phyloP scores from a whole-genome alignment of 2,113 vertebrate species.

The Bubo scandiacus region DNA sequence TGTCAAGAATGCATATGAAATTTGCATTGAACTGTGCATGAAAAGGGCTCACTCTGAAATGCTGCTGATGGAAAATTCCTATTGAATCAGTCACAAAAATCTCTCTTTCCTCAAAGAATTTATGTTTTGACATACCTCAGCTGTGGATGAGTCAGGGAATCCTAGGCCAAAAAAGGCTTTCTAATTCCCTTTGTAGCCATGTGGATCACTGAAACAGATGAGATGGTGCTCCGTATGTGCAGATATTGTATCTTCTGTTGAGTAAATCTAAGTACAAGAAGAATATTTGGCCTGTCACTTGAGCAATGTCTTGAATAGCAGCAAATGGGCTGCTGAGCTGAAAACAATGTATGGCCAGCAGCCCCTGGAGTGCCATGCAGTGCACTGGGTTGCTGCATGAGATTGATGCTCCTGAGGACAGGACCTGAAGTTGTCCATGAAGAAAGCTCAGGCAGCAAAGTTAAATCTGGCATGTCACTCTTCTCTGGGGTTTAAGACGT shows the following conservation, averaged over 20 bases:
- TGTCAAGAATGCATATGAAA: neutral
- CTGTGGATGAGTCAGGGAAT: neutral
- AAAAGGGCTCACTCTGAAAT: neutral
- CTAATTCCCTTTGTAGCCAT: neutral
- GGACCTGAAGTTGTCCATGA: neutral
- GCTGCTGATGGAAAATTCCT: neutral
- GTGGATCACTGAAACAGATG: neutral
- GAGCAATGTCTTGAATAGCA: neutral
- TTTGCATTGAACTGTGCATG: neutral
- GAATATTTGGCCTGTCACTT: neutral
- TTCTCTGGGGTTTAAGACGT: neutral
- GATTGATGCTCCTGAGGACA: neutral
- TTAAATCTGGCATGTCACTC: neutral
- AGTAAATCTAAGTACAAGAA: neutral
- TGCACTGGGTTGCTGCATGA: rapidly evolving
- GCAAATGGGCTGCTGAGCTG: neutral
- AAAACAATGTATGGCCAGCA: neutral
- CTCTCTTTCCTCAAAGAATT: neutral
- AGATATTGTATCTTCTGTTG: neutral
- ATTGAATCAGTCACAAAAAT: rapidly evolving
- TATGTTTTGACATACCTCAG: neutral
- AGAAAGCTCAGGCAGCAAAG: neutral
- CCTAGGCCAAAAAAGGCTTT: neutral
- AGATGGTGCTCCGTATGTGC: neutral
- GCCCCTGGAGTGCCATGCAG: rapidly evolving